A percentile compares a stretch with the other conserved stretches of the same genome.
Conservation (phyloP, 2,797 vertebrate species). For the Neosilurus hyrtlii region DNA sequence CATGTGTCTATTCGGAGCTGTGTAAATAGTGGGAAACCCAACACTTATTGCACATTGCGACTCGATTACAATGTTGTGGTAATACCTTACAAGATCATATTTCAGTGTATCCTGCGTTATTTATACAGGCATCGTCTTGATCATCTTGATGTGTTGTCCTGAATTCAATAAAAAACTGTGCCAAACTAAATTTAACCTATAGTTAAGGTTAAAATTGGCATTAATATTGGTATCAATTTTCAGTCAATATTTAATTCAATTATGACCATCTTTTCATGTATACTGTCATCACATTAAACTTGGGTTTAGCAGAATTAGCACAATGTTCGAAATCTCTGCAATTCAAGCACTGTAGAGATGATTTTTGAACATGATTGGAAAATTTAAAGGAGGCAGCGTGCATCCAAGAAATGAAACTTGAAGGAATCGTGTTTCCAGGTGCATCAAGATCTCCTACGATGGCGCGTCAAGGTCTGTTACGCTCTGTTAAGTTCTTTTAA, state of each 20-base stretch:
- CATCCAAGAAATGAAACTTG: no score
- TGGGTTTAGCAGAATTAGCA: no score
- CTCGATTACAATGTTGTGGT: neutral
- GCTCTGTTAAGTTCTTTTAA: no score
- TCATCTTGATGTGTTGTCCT: neutral
- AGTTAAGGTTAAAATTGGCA: neutral
- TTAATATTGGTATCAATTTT: no score
- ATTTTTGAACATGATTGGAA: no score
- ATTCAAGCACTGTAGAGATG: no score
- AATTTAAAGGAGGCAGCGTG: no score
- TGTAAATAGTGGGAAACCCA: neutral
- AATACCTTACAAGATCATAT: neutral
- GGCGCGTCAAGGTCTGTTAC: no score
- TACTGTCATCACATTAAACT: neutral
- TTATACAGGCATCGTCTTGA: neutral
- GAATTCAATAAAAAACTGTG: neutral
- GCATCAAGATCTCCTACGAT: no score
- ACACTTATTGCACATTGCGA: neutral
- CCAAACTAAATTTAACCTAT: neutral
- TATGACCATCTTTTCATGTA: neutral
- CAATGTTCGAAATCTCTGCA: no score
- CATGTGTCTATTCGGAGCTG: neutral
- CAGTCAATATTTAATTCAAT: neutral
- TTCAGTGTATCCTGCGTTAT: neutral
- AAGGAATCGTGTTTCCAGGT: no score